Evolutionary conservation across 2,888 invertebrate species (phyloP), one percentile per base, ranked within the genome.

Genomic region (Polyploca ridens): DNA sequence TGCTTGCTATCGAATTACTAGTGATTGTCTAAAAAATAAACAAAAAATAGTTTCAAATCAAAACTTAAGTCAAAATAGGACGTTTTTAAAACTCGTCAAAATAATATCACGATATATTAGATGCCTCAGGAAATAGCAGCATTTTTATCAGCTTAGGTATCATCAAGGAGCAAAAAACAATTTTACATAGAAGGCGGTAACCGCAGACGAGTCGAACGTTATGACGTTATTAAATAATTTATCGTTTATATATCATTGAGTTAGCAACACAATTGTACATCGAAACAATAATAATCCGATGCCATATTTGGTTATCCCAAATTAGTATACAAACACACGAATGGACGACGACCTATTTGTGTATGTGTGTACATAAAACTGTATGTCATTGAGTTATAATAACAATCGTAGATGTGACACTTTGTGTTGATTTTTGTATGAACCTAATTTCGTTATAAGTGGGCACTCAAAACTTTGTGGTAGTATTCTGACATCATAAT

Each of bases 261-360:
- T 69, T 72, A 67, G 65, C 67, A 73, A 73, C 75, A 77, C 76
- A 75, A 79, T 82, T 80, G 74, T 79, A 74, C 69, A 74, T 74
- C 73, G 77, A 77, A 72, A 80, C 80, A 85, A 84, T 82, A 80
- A 85, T 79, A 79, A 81, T 78, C 70, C 66, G 62, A 63, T 65
- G 62, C 77, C 76, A 58, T 78, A 77, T 80, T 83, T 81, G 83
- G 83, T 68, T 64, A 80, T 76, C 74, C 84, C 84, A 85, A 86
- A 87, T 85, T 82, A 79, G 85, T 81, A 81, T 70, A 74, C 81
- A 78, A 76, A 82, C 81, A 76, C 66, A 78, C 75, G 16, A 35
- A 61, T 71, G 78, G 76, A 38, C 54, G 66, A 69, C 69, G 70
- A 77, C 69, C 69, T 77, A 75, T 76, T 78, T 72, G 73, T 72